Percentiles rank a stretch among this genome's conserved stretches.
Evolutionary conservation across 1,140 invertebrate genomes (phyloP).

Genomic region (Caenorhabditis latens): DNA sequence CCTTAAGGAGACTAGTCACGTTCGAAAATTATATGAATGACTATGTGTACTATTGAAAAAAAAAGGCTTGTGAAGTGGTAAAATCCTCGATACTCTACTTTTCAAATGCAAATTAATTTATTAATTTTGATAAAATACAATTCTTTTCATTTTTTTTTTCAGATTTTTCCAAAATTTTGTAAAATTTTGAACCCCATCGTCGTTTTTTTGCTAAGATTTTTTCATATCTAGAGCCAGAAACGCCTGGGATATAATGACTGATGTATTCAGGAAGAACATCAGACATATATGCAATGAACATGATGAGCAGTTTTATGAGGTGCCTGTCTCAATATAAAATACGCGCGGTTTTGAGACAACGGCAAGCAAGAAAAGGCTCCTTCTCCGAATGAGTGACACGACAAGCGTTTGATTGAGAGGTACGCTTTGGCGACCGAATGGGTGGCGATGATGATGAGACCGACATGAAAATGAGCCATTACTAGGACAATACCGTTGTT

Average conservation of each 20-base stretch:
- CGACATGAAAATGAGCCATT: conserved; percentile 56
- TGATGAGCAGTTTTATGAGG: conserved; percentile 54
- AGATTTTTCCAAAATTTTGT: too few relatives aligned
- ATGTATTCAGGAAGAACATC: too few relatives aligned
- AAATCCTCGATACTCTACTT: too few relatives aligned
- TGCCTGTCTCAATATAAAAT: conserved; percentile 44
- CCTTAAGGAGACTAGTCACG: not conserved
- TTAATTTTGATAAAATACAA: too few relatives aligned
- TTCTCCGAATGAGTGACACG: conserved; percentile 49
- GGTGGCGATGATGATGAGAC: conserved; percentile 54
- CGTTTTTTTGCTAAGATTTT: too few relatives aligned
- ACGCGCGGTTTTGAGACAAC: conserved; percentile 14
- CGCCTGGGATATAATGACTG: too few relatives aligned
- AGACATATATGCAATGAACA: not conserved
- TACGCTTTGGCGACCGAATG: conserved; percentile 50
- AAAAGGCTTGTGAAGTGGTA: too few relatives aligned
- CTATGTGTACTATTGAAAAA: not conserved
- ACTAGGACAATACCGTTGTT: conserved; percentile 30
- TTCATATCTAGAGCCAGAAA: too few relatives aligned
- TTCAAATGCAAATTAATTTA: too few relatives aligned
- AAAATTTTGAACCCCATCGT: too few relatives aligned
- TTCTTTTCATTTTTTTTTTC: too few relatives aligned
- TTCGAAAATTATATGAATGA: not conserved
- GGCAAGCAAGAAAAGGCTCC: not conserved
- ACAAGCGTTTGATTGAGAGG: conserved; percentile 55